These are phyloP conservation scores for Paracyclopina nana DNA, from an alignment of 1,140 invertebrate genomes.

Conservation along the genomic window DNA sequence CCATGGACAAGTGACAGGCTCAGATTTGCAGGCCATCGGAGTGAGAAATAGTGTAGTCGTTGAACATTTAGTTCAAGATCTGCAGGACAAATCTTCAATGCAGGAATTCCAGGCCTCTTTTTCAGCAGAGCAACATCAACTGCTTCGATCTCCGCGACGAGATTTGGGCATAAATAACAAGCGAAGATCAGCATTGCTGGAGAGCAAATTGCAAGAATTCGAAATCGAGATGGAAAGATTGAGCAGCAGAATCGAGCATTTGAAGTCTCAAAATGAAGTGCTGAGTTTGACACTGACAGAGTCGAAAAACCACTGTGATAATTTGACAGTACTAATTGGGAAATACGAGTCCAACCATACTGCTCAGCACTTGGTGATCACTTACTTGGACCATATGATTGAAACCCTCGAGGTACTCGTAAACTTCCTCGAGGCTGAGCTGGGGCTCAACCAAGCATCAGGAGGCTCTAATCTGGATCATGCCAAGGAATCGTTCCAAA, in stretches of 20 bases:
- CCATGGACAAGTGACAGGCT: too few relatives aligned
- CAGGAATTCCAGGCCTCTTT: background rate
- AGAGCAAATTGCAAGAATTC: constrained; percentile 30
- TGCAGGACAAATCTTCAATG: background rate
- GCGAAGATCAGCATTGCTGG: background rate
- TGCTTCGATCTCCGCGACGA: too few relatives aligned
- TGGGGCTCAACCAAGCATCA: too few relatives aligned
- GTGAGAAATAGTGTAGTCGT: background rate
- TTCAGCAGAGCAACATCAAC: too few relatives aligned
- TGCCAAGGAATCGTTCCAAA: too few relatives aligned
- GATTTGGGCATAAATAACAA: too few relatives aligned
- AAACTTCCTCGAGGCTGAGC: constrained; percentile 46
- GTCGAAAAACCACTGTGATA: constrained; percentile 48
- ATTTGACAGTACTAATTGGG: constrained; percentile 46
- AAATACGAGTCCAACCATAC: constrained; percentile 59
- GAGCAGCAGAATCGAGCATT: constrained; percentile 45
- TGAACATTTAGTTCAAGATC: background rate
- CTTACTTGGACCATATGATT: constrained; percentile 47
- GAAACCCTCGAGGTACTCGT: constrained; percentile 55
- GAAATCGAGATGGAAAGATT: constrained; percentile 45
- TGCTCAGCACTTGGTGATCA: constrained; percentile 44
- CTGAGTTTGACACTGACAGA: constrained; percentile 47
- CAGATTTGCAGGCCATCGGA: too few relatives aligned
- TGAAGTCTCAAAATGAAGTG: constrained; percentile 48
- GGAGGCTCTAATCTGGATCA: too few relatives aligned